Base-by-base conservation (phyloP, 2,888 invertebrate genomes). In the Tinea trinotella region DNA sequence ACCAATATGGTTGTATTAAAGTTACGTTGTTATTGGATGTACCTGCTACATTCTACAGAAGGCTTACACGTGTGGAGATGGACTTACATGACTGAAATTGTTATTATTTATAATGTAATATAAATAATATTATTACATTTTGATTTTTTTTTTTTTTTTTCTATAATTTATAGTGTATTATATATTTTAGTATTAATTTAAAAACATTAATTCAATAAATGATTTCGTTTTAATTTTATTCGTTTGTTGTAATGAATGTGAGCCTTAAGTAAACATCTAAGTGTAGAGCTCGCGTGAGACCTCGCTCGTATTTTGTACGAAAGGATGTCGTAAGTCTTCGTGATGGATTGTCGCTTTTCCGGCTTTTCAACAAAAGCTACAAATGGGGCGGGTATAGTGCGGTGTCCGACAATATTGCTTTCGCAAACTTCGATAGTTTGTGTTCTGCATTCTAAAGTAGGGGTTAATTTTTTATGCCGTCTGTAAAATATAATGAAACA, bases 311-410 rank as follows among this genome's bases (percentile, higher is more conserved):
- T 50, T 50, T n/a, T 50, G 24, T 24, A 12, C 17, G 7, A 55
- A 58, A 62, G 66, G 65, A 65, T 64, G 67, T 67, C 69, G 74
- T 76, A 74, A 74, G 70, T 78, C 77, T 71, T 62, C 35, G 71
- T 77, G 78, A 78, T 76, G 71, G 76, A 79, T 78, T 72, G 70
- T 67, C 68, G 71, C 75, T 74, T 76, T 78, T 81, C 76, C 77
- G 76, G 76, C 74, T 76, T 76, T 76, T 76, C 76, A 79, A 64
- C 77, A 67, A 68, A 66, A 67, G 70, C 72, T 70, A 50, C 68
- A 74, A 77, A 77, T 67, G 69, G 67, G 50, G 50, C 50, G 24
- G 24, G 17, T n/a, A 50, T 13, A 22, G 24, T n/a, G 24, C 50
- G 24, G 24, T 22, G 50, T 50, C 50, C 50, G 50, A 50, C 48